Percentiles rank a stretch among this genome's conserved stretches.
Conservation (phyloP, 2,888 invertebrate species). For the Sesamia inferens region DNA sequence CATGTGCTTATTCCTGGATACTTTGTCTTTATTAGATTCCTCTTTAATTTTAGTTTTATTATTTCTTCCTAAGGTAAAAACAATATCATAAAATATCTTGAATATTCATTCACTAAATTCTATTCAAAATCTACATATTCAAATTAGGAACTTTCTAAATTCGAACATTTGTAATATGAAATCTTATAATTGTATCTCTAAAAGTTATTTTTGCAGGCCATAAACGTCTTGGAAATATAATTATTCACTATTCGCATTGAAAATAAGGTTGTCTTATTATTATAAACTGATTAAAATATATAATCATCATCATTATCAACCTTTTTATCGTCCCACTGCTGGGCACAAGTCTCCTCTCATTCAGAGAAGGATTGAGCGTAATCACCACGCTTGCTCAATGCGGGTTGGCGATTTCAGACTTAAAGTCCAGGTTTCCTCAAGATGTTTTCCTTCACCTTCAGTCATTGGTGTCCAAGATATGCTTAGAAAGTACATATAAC, state of each 20-base stretch:
- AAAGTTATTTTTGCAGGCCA: conserved; percentile 3
- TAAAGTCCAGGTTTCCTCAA: too few relatives aligned
- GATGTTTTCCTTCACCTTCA: too few relatives aligned
- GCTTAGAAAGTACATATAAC: too few relatives aligned
- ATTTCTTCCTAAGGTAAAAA: background rate
- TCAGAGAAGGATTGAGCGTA: too few relatives aligned
- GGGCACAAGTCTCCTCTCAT: too few relatives aligned
- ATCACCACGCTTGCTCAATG: too few relatives aligned
- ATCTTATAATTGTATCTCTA: conserved; percentile 11
- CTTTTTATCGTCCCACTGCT: too few relatives aligned
- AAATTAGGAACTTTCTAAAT: conserved; percentile 14
- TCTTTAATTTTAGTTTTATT: background rate
- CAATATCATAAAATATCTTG: background rate
- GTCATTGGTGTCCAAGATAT: too few relatives aligned
- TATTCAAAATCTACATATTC: conserved; percentile 20
- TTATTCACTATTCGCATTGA: background rate
- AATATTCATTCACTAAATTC: conserved; percentile 12
- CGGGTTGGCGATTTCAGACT: too few relatives aligned
- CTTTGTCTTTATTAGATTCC: background rate
- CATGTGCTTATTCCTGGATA: background rate
- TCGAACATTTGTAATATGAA: conserved; percentile 7
- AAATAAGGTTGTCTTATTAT: background rate
- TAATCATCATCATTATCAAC: too few relatives aligned
- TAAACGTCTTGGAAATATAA: conserved; percentile 13
- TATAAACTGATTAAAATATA: conserved; percentile 16